Evolutionary conservation across 2,888 invertebrate genomes (phyloP), one percentile per base, ranked within the genome.

Genomic region (Acrobasis repandana): DNA sequence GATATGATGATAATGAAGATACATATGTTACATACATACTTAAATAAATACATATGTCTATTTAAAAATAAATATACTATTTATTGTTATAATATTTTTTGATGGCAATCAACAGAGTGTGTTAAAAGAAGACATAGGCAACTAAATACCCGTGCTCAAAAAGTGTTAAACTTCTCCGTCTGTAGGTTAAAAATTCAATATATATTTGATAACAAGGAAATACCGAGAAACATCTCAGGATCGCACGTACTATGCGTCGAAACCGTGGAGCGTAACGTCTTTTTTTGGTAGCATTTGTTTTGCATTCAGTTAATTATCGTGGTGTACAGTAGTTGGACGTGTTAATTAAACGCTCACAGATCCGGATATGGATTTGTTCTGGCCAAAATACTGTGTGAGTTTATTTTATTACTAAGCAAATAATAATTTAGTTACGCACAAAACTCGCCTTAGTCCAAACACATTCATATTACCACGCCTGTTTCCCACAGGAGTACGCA

Each of bases 301-400:
- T 71, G 73, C 70, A 79, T 80, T 88, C 83, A 91, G 86, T 88
- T 86, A 89, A 89, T 90, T 90, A 87, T 74, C 76, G 75, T 68
- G 75, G 73, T 75, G 72, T 76, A 78, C 64, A 75, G 73, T 68
- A 74, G 80, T 71, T 77, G 77, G 85, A 86, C 86, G 84, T 85
- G 76, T 79, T 83, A 84, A 85, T 85, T 85, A 80, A 73, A 73
- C 64, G 65, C 52, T 69, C 74, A 72, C 72, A 71, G 69, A 73
- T 76, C 74, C 80, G 79, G 80, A 83, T 72, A 88, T 88, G 89
- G 76, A 83, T 80, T 82, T 76, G 75, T 77, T 82, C 65, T 73
- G 71, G 68, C 70, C 75, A 61, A 77, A 76, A 75, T 58, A 52
- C 62, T 69, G 62, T 61, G 67, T 67, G 61, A 67, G 67, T 67